Percentiles rank a stretch among this genome's conserved stretches.
phyloP scores from a whole-genome alignment of 2,888 invertebrate species.

The Eristalinus sepulchralis region DNA sequence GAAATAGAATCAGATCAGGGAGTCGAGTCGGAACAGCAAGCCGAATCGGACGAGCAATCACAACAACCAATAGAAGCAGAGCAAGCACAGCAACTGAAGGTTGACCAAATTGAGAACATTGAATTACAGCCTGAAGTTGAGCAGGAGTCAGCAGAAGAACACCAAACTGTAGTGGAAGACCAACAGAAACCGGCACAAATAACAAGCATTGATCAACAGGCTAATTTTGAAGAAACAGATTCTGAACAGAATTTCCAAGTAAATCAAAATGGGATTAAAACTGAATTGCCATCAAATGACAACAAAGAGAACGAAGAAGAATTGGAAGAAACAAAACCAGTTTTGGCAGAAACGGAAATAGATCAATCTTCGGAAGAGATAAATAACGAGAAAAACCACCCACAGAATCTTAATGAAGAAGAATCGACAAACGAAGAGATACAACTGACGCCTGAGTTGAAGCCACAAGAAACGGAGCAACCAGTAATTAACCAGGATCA shows the following conservation, averaged over 20 bases:
- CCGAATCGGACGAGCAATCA: not conserved
- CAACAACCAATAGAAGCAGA: not conserved
- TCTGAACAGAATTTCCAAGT: not conserved
- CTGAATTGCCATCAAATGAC: not conserved
- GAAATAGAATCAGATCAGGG: not conserved
- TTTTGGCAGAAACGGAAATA: not conserved
- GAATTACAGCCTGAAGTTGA: not conserved
- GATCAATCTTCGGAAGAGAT: not conserved
- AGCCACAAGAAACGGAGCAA: conserved; percentile 6
- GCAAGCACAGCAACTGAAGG: not conserved
- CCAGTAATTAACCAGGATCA: not conserved
- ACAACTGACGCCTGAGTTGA: not conserved
- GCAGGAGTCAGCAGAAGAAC: not conserved
- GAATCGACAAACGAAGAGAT: conserved; percentile 2
- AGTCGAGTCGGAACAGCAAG: not conserved
- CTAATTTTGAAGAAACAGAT: not conserved
- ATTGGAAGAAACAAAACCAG: not conserved
- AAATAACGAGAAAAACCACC: not conserved
- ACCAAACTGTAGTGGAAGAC: not conserved
- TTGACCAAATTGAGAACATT: not conserved
- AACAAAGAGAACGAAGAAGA: not conserved
- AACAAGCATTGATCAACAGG: not conserved
- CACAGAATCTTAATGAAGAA: not conserved
- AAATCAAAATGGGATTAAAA: not conserved
- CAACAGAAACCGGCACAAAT: not conserved